Evolutionary conservation across 2,888 invertebrate genomes (phyloP), one percentile per base, ranked within the genome.

Genomic region (Camponotus fellah): DNA sequence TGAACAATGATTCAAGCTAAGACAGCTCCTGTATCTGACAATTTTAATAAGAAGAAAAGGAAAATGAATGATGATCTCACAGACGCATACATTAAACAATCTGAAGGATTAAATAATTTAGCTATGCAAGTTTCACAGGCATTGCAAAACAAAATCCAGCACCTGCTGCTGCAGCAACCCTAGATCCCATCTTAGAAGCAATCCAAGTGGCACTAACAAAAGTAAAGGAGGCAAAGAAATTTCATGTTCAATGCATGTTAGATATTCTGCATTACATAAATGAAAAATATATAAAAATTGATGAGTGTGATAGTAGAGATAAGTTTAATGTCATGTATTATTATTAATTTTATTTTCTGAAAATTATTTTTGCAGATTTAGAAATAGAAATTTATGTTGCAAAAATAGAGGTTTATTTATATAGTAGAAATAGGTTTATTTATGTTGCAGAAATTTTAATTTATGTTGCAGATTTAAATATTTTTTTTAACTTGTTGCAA

Each of bases 161-260:
- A 66, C 43, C 8, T 60, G 5, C 14, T 60, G 32, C 17, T 66
- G 5, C 43, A 43, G 12, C 43, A 66, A 0, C 2, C 8, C 3
- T 4, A 64, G 64, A 64, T 64, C n/a, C 37, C 1, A 21, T 64
- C 5, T 14, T n/a, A 21, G 37, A n/a, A 66, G 43, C 66, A 43
- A 43, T 66, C 14, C 14, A 66, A 2, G 4, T 66, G 43, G 26
- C 66, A 66, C 3, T 66, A 8, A 43, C 66, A 66, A 66, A 40
- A 66, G 43, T 66, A 1, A 64, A 34, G 10, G n/a, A 64, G 2
- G n/a, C 37, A 9, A 14, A 64, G 5, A 64, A 64, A 10, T 64
- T 64, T 37, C n/a, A n/a, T n/a, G n/a, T n/a, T n/a, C 37, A 34
- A 64, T 40, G 64, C 40, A 37, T 65, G 37, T 65, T 65, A 21